These are phyloP conservation scores for Chitala chitala DNA, from an alignment of 2,113 vertebrate genomes.

Conservation along the genomic window DNA sequence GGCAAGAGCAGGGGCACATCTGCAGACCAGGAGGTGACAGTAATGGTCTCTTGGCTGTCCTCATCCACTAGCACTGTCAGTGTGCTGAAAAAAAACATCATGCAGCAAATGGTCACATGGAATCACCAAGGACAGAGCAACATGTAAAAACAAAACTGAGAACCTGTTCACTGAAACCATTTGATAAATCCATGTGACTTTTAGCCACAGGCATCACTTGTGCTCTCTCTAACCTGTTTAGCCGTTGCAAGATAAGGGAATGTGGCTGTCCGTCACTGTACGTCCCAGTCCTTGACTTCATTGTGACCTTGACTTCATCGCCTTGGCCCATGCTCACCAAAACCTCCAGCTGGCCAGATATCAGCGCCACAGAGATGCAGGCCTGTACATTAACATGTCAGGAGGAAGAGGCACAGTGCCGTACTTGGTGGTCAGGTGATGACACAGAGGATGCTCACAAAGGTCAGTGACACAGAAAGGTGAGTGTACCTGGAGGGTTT, in stretches of 20 bases:
- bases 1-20: constrained; percentile 57
- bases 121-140: too few relatives aligned
- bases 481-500: constrained; percentile 33
- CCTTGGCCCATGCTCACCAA: constrained; percentile 69
- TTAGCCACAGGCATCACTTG: neutral
- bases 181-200: neutral
- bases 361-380: constrained; percentile 70
- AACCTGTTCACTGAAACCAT: too few relatives aligned
- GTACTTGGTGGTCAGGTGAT: neutral
- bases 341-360: constrained; percentile 69
- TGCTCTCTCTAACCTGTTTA: constrained; percentile 66
- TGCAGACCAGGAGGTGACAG: constrained; percentile 56
- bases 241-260: constrained; percentile 75
- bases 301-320: constrained; percentile 53
- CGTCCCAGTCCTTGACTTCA: constrained; percentile 59
- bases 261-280: constrained; percentile 76
- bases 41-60: constrained; percentile 57
- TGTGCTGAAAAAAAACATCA: constrained; percentile 54
- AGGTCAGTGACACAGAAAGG: neutral
- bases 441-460: neutral
- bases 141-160: too few relatives aligned
- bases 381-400: constrained; percentile 55
- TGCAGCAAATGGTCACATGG: too few relatives aligned
- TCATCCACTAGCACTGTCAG: constrained; percentile 81
- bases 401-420: neutral